phyloP scores from a whole-genome alignment of 1,140 invertebrate genomes.

The Eueides isabella region DNA sequence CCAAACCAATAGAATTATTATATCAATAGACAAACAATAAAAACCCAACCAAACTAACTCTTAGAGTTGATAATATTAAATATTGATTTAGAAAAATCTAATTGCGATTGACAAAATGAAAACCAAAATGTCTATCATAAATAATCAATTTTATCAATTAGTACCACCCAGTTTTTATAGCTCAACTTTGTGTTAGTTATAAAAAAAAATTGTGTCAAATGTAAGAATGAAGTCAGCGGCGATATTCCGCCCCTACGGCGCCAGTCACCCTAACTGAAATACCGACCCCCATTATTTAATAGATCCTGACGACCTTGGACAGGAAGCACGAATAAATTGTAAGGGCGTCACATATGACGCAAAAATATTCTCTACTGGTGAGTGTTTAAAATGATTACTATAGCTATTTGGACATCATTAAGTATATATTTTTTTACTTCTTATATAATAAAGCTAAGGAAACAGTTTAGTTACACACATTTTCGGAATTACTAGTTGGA shows the following conservation, averaged over 20 bases:
- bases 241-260: constrained; percentile 22
- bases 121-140: neutral
- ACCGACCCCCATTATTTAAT: constrained; percentile 30
- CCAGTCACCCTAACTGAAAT: constrained; percentile 30
- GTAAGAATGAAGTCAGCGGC: constrained; percentile 27
- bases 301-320: constrained; percentile 26
- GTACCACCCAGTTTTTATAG: neutral
- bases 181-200: constrained; percentile 7
- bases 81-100: no score
- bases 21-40: no score
- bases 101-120: neutral
- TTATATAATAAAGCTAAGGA: no score
- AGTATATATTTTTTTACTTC: no score
- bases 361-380: neutral
- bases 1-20: no score
- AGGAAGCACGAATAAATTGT: constrained; percentile 3
- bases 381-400: neutral
- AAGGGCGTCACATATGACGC: neutral
- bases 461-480: no score
- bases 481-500: no score
- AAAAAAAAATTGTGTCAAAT: constrained; percentile 25
- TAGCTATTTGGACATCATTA: no score
- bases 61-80: no score
- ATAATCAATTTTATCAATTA: neutral
- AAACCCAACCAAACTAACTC: no score